Evolutionary conservation across 2,113 vertebrate species (phyloP).

Genomic region (Mesembrinibis cayennensis): DNA sequence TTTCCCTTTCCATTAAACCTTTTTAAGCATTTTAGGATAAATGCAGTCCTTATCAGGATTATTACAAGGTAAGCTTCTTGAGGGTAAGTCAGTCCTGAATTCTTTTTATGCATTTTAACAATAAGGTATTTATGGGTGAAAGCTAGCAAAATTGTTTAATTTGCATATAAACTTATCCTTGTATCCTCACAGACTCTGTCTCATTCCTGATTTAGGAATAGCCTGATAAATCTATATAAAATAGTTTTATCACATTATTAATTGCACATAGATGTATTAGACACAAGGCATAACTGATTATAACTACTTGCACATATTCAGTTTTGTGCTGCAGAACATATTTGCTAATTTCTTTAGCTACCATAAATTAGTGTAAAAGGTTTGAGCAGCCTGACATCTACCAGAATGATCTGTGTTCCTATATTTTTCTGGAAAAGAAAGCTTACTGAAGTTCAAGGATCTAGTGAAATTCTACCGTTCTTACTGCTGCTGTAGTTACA

Average conservation of each 20-base stretch:
- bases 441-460: neutral
- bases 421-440: neutral
- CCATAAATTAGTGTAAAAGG: neutral
- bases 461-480: neutral
- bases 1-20: neutral
- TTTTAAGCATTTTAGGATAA: neutral
- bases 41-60: neutral
- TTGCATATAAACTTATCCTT: neutral
- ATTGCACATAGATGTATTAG: neutral
- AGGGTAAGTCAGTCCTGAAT: constrained; percentile 15
- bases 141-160: neutral
- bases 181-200: neutral
- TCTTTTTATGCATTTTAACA: neutral
- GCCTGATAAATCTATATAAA: neutral
- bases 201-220: neutral
- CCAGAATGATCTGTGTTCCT: neutral
- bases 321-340: neutral
- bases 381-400: neutral
- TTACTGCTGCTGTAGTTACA: neutral
- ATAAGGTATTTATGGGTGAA: neutral
- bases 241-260: neutral
- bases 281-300: neutral
- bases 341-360: neutral
- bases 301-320: neutral
- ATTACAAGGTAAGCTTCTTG: neutral